Evolutionary conservation across 2,797 vertebrate species (phyloP).

Genomic region (Melanogrammus aeglefinus): DNA sequence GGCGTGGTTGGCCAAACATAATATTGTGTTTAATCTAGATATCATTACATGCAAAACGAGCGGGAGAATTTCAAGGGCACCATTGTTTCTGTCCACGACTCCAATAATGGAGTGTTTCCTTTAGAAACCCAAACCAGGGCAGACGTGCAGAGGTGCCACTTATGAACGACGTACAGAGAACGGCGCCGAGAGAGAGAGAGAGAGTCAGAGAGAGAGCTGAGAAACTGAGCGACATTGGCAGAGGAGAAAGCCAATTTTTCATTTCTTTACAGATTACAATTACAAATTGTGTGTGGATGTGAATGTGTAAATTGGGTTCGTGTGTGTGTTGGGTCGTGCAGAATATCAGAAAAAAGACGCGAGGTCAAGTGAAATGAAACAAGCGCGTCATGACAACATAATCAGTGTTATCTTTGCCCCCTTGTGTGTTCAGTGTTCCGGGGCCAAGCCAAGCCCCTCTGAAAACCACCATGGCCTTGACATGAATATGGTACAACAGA

Average conservation of each 20-base stretch:
- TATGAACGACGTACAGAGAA: slow-evolving; percentile 14
- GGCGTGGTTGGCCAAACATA: slow-evolving; percentile 66
- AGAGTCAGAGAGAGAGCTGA: slow-evolving; percentile 20
- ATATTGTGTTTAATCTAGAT: slow-evolving; percentile 77
- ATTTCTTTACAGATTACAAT: not conserved
- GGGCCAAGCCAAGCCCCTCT: not conserved
- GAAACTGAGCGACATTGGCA: slow-evolving; percentile 16
- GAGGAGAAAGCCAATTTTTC: not conserved
- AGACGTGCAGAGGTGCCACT: slow-evolving; percentile 55
- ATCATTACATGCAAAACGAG: slow-evolving; percentile 70
- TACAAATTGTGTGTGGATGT: not conserved
- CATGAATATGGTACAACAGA: not conserved
- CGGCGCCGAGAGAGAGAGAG: not conserved
- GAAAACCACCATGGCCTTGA: slow-evolving; percentile 2
- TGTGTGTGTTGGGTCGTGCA: not conserved
- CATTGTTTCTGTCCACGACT: slow-evolving; percentile 60
- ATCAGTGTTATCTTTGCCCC: slow-evolving; percentile 23
- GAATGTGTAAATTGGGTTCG: not conserved
- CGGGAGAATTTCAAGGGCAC: slow-evolving; percentile 69
- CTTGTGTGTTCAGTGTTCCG: slow-evolving; percentile 15
- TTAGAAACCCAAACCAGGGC: slow-evolving; percentile 61
- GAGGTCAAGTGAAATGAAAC: slow-evolving; percentile 3
- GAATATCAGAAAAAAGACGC: not conserved
- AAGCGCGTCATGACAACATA: slow-evolving; percentile 16
- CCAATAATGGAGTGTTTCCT: slow-evolving; percentile 63